A percentile compares a stretch with the other conserved stretches of the same genome.
phyloP scores from a whole-genome alignment of 2,797 vertebrate species.

The Crypturellus tataupa region DNA sequence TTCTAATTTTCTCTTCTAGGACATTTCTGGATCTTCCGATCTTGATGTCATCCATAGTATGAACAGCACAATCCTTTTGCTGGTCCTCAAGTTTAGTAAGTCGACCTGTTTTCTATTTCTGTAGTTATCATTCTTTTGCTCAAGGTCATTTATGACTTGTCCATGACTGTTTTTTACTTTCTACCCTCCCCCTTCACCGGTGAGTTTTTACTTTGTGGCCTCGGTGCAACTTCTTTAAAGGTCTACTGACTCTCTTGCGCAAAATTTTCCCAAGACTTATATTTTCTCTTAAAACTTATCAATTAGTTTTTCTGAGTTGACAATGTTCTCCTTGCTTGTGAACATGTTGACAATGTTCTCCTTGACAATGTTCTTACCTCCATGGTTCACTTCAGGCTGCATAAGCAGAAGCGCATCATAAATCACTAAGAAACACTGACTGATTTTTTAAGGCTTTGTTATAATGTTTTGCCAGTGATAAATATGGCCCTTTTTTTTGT shows the following conservation, averaged over 20 bases:
- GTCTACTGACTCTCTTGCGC: neutral
- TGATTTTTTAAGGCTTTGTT: neutral
- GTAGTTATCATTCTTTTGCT: neutral
- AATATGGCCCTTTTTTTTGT: neutral
- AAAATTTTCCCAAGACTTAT: neutral
- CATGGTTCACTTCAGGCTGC: conserved; percentile 5
- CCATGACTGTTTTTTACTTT: neutral
- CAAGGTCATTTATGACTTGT: neutral
- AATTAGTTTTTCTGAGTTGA: neutral
- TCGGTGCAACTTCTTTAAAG: neutral
- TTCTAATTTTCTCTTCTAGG: neutral
- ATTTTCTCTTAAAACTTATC: conserved; percentile 7
- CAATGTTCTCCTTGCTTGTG: neutral
- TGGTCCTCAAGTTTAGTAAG: neutral
- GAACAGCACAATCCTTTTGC: neutral
- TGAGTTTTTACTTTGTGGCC: neutral
- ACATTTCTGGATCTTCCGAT: neutral
- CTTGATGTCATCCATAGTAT: neutral
- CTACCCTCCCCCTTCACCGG: neutral
- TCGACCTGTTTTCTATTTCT: neutral
- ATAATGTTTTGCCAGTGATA: neutral
- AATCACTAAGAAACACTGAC: conserved; percentile 33
- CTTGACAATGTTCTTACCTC: neutral
- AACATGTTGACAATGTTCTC: neutral
- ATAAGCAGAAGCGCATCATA: neutral